Evolutionary conservation across 2,888 invertebrate species (phyloP).

Genomic region (Allophyes oxyacanthae): DNA sequence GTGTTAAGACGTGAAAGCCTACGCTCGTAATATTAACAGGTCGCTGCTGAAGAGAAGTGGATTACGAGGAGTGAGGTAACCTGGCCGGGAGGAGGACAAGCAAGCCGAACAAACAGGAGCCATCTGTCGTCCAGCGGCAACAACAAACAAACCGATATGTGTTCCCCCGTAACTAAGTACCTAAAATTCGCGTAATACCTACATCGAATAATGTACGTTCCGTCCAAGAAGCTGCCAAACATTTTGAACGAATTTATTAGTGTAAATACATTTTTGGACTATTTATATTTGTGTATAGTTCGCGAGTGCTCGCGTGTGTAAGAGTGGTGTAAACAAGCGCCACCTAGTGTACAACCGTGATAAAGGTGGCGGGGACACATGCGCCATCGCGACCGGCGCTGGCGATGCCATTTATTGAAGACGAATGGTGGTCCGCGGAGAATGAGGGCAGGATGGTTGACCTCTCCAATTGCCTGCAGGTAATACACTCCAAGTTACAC

Average conservation of each 20-base stretch:
- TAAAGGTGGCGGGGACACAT: conserved; percentile 91
- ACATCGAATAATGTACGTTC: conserved; percentile 87
- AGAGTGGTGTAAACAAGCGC: conserved; percentile 72
- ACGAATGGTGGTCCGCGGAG: conserved; percentile 98
- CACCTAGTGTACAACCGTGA: conserved; percentile 82
- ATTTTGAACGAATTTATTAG: conserved; percentile 85
- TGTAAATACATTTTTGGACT: conserved; percentile 76
- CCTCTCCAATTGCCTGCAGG: conserved; percentile 96
- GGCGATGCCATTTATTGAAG: conserved; percentile 99
- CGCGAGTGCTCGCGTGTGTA: conserved; percentile 74
- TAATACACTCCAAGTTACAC: conserved; percentile 67
- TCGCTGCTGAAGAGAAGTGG: conserved; percentile 85
- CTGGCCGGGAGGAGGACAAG: conserved; percentile 68
- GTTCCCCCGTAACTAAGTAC: conserved; percentile 80
- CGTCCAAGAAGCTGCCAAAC: conserved; percentile 87
- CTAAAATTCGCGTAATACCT: conserved; percentile 71
- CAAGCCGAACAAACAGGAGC: conserved; percentile 46
- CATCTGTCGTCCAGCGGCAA: conserved; percentile 55
- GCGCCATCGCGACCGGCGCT: conserved; percentile 90
- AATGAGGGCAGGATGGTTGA: conserved; percentile 98
- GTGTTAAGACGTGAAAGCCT: conserved; percentile 85
- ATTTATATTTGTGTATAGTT: conserved; percentile 72
- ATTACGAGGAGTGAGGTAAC: conserved; percentile 85
- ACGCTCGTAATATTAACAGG: conserved; percentile 80
- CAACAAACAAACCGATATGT: conserved; percentile 74